Conservation (phyloP, 2,113 vertebrate genomes). For the Pampusana beccarii region DNA sequence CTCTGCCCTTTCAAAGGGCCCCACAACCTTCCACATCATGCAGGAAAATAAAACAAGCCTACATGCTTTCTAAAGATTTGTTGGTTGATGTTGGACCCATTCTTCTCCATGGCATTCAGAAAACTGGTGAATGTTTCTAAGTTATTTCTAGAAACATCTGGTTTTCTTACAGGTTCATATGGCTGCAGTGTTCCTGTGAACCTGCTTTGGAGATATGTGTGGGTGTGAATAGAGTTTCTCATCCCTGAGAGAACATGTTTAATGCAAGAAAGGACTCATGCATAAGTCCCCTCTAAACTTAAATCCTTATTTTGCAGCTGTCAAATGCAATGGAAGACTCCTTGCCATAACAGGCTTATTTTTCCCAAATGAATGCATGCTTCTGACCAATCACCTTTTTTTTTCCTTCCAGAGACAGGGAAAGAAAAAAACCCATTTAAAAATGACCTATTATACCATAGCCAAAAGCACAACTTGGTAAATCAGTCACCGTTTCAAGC, state of each 20-base stretch:
- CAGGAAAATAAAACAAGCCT: background rate
- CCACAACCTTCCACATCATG: background rate
- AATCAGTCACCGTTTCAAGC: slow-evolving; percentile 9
- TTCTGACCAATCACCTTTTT: background rate
- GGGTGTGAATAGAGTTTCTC: background rate
- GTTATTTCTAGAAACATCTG: background rate
- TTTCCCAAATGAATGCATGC: background rate
- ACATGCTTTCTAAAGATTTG: accelerated
- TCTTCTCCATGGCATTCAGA: background rate
- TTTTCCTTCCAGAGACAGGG: background rate
- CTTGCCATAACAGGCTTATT: background rate
- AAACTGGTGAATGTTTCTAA: background rate
- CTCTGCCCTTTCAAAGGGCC: background rate
- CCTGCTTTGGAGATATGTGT: background rate
- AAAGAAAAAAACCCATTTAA: background rate
- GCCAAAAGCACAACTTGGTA: slow-evolving; percentile 27
- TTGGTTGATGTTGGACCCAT: background rate
- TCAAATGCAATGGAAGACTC: background rate
- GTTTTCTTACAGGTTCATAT: background rate
- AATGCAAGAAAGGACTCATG: background rate
- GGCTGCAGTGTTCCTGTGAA: background rate
- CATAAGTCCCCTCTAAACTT: background rate
- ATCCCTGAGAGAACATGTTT: background rate
- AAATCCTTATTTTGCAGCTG: slow-evolving; percentile 2
- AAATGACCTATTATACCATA: background rate